Evolutionary conservation across 1,140 invertebrate species (phyloP).

Genomic region (Mycetomoellerius zeteki): DNA sequence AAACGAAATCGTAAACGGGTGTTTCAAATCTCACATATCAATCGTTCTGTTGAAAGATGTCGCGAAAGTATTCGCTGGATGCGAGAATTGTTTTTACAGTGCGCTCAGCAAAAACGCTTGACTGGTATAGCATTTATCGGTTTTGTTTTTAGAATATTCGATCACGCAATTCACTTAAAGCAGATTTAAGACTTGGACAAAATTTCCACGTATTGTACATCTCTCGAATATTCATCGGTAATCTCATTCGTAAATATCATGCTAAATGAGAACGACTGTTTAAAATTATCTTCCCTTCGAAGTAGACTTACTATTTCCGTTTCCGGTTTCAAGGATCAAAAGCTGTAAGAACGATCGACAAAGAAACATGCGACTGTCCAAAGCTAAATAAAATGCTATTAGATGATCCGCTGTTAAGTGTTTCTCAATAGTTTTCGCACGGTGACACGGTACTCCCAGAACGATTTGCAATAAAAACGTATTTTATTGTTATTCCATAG

Average conservation of each 20-base stretch:
- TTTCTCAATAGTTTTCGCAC: constrained; percentile 80
- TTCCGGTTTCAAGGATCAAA: constrained; percentile 84
- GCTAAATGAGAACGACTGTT: constrained; percentile 2
- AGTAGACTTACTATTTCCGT: constrained; percentile 70
- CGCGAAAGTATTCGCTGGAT: constrained; percentile 50
- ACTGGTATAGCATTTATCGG: not conserved
- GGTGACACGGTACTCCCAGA: constrained; percentile 70
- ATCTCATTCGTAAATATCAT: constrained; percentile 21
- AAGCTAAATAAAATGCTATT: constrained; percentile 80
- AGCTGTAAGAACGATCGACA: constrained; percentile 71
- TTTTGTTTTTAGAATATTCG: not conserved
- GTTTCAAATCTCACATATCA: constrained; percentile 75
- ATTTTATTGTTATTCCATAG: not conserved
- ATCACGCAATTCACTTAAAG: constrained; percentile 40
- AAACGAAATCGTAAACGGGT: constrained; percentile 62
- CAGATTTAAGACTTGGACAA: constrained; percentile 7
- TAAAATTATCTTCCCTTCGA: constrained; percentile 16
- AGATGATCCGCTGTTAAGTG: constrained; percentile 75
- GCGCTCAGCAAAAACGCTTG: constrained; percentile 33
- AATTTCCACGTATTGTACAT: constrained; percentile 36
- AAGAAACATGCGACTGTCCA: constrained; percentile 77
- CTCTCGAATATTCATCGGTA: not conserved
- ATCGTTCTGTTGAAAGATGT: constrained; percentile 64
- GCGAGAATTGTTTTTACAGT: constrained; percentile 53
- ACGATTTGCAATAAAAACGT: not conserved